Evolutionary conservation across 2,888 invertebrate species (phyloP).

Genomic region (Antheraea assamensis): DNA sequence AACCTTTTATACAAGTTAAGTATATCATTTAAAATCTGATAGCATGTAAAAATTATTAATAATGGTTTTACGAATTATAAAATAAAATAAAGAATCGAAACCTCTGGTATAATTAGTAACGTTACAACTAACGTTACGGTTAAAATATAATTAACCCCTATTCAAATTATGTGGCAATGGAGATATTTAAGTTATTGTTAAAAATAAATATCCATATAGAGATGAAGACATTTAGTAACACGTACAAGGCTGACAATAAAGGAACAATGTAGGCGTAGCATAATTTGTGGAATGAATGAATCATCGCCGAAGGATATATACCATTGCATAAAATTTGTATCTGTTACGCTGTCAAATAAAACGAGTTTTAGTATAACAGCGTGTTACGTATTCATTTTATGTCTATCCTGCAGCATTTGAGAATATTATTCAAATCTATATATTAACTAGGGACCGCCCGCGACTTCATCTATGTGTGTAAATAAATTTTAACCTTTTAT

Average conservation of each 20-base stretch:
- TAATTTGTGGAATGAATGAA: neutral
- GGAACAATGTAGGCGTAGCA: neutral
- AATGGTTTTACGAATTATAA: too few relatives aligned
- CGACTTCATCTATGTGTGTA: too few relatives aligned
- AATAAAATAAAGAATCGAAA: neutral
- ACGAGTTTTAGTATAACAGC: neutral
- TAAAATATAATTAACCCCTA: neutral
- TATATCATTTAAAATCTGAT: too few relatives aligned
- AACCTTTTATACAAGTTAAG: too few relatives aligned
- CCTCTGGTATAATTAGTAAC: neutral
- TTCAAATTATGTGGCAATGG: neutral
- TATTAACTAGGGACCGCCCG: neutral
- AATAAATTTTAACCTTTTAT: too few relatives aligned
- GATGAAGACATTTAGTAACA: constrained; percentile 9
- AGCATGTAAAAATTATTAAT: too few relatives aligned
- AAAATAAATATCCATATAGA: neutral
- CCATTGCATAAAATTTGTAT: neutral
- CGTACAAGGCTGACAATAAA: constrained; percentile 10
- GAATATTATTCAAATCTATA: neutral
- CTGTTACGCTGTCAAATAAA: constrained; percentile 2
- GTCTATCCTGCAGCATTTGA: neutral
- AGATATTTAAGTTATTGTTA: constrained; percentile 1
- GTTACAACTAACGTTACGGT: neutral
- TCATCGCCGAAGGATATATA: constrained; percentile 6
- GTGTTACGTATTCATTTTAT: neutral